Evolutionary conservation across 92 coral and sea anemone species (phyloP).

Genomic region (Anthopleura xanthogrammica): DNA sequence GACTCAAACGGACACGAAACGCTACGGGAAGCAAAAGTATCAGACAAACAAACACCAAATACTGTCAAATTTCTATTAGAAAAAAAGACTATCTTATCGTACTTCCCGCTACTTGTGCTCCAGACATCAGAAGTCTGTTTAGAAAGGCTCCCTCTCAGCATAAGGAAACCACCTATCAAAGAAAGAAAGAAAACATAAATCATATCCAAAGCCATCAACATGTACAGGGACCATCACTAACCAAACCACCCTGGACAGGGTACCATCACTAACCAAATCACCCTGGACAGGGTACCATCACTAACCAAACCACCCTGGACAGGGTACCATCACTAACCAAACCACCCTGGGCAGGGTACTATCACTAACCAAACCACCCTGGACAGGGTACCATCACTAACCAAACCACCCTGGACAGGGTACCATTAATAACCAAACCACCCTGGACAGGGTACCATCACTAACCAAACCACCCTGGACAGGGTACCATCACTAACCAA

Average conservation of each 20-base stretch:
- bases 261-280: too few relatives aligned
- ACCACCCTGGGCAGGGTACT: too few relatives aligned
- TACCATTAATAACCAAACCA: too few relatives aligned
- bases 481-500: neutral
- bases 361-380: too few relatives aligned
- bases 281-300: too few relatives aligned
- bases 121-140: neutral
- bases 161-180: neutral
- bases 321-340: too few relatives aligned
- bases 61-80: neutral
- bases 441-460: too few relatives aligned
- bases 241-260: too few relatives aligned
- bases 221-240: neutral
- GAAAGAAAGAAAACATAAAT: neutral
- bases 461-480: too few relatives aligned
- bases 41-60: constrained; percentile 6
- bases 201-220: neutral
- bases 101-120: constrained; percentile 15
- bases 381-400: too few relatives aligned
- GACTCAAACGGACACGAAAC: neutral
- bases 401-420: too few relatives aligned
- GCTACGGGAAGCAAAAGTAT: neutral
- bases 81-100: constrained; percentile 5
- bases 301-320: too few relatives aligned
- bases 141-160: neutral